Base-by-base conservation (phyloP, 2,113 vertebrate species). In the Pan paniscus region DNA sequence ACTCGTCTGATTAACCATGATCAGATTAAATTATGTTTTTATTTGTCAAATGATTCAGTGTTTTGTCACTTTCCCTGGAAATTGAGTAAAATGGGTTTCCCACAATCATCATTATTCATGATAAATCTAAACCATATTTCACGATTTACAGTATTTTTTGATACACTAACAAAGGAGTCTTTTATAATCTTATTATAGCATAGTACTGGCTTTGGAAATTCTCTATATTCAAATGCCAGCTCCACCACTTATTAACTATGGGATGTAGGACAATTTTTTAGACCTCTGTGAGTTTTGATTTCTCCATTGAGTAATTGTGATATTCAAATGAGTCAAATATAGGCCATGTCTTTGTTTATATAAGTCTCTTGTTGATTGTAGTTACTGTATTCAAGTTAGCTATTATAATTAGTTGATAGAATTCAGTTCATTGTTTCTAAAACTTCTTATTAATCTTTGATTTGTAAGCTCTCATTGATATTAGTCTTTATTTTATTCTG, bases 1-100 rank as follows among this genome's bases (percentile, higher is more conserved):
- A 92, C 89, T 92, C 52, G 96, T 98, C 84, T 38, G 40, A 68
- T 88, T 81, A 96, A 46, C 25, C 61, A 30, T 50, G 52, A 30
- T 93, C 55, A 91, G 16, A 96, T 95, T 84, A 91, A 11, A 96
- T 94, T 84, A 50, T 72, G n/a, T 67, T 97, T 96, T 87, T 18
- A 22, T 92, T 95, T 92, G 76, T 88, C 27, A 93, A 89, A 27
- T 89, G 79, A 81, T 50, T 94, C 35, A 38, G 22, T 75, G 73
- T 48, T 89, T 94, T 76, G 55, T 82, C 8, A 23, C 30, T 73
- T 86, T 92, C 40, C 55, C 73, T 97, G 7, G 3, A 67, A 9
- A 86, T 43, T 83, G 10, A 16, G 20, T 86, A n/a, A 92, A 59
- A 94, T 55, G 3, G 2, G 27, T 90, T 93, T 96, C 35, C 70